Evolutionary conservation across 2,888 invertebrate genomes (phyloP).

Genomic region (Aphidoletes aphidimyza): DNA sequence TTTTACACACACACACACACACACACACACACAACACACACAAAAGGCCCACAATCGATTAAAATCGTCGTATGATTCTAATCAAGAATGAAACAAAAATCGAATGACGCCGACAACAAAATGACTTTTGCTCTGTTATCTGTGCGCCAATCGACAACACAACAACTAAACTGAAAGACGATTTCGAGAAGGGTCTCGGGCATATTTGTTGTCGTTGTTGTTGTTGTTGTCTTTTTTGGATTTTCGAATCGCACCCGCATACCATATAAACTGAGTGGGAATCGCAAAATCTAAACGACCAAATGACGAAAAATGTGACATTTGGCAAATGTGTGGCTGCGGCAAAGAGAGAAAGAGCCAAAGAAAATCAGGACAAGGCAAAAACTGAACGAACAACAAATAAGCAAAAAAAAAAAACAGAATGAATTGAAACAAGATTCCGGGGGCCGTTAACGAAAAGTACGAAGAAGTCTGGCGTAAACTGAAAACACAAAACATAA

Average conservation of each 20-base stretch:
- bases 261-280: too few relatives aligned
- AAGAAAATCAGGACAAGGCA: slow-evolving; percentile 44
- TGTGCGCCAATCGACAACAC: background rate
- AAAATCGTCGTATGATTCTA: too few relatives aligned
- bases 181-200: too few relatives aligned
- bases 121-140: background rate
- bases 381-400: slow-evolving; percentile 16
- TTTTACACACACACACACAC: too few relatives aligned
- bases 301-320: slow-evolving; percentile 33
- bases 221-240: too few relatives aligned
- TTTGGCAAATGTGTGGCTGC: slow-evolving; percentile 17
- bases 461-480: background rate
- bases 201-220: background rate
- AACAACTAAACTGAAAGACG: background rate
- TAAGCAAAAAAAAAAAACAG: background rate
- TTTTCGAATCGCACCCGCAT: slow-evolving; percentile 6
- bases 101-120: background rate
- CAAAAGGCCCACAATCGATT: too few relatives aligned
- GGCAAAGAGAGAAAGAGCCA: background rate
- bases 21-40: too few relatives aligned
- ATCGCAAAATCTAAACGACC: too few relatives aligned
- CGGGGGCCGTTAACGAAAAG: background rate
- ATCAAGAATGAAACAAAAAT: background rate
- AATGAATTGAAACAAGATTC: background rate
- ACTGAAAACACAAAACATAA: background rate